phyloP scores from a whole-genome alignment of 2,888 invertebrate species.

The Meliscaeva auricollis region DNA sequence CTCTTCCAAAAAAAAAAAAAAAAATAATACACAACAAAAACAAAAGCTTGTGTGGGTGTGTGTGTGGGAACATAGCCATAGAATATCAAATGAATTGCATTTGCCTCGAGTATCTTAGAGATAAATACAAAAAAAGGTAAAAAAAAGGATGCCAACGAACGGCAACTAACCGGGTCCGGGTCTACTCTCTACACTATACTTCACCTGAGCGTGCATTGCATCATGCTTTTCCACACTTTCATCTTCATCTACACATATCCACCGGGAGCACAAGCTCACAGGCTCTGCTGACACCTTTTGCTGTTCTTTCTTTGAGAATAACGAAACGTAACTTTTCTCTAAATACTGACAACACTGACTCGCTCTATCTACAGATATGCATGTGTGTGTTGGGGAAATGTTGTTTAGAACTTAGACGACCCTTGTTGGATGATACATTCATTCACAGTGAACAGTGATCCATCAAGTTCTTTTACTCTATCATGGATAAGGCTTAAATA shows the following conservation, averaged over 20 bases:
- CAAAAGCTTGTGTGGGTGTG: constrained; percentile 53
- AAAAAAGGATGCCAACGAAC: constrained; percentile 50
- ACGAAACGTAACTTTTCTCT: constrained; percentile 55
- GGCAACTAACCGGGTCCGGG: constrained; percentile 49
- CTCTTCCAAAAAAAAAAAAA: constrained; percentile 46
- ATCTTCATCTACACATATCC: constrained; percentile 31
- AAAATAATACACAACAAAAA: constrained; percentile 28
- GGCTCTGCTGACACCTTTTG: constrained; percentile 67
- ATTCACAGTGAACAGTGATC: constrained; percentile 30
- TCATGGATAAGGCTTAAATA: constrained; percentile 3
- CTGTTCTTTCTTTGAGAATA: constrained; percentile 53
- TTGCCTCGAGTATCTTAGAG: constrained; percentile 58
- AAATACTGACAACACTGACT: not conserved
- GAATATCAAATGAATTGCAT: constrained; percentile 75
- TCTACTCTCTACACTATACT: constrained; percentile 26
- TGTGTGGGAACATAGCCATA: constrained; percentile 58
- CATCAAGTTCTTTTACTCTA: constrained; percentile 44
- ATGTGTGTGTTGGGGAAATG: constrained; percentile 1
- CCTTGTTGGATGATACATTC: constrained; percentile 48
- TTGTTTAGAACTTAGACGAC: constrained; percentile 52
- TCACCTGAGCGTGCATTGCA: constrained; percentile 51
- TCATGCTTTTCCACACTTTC: constrained; percentile 65
- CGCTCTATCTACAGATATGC: not conserved
- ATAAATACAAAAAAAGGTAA: constrained; percentile 48
- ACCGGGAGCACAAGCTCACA: not conserved